These are phyloP conservation scores for Amazona vittata DNA, from an alignment of 2,113 vertebrate genomes.

Conservation along the genomic window DNA sequence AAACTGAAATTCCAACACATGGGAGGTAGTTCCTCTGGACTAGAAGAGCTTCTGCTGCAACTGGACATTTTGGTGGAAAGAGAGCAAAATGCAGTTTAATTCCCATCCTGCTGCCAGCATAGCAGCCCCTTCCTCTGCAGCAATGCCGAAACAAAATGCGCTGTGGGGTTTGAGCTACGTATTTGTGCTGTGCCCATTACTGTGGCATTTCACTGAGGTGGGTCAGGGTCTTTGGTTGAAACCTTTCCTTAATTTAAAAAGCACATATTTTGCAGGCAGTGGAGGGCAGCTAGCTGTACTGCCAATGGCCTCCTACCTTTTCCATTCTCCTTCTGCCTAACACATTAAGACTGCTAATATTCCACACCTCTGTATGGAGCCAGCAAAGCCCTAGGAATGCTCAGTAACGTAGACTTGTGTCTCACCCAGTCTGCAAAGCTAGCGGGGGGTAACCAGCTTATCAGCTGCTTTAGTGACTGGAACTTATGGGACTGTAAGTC, in stretches of 20 bases:
- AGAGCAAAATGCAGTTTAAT: neutral
- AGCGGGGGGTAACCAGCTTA: neutral
- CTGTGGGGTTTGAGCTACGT: neutral
- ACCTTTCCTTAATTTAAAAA: neutral
- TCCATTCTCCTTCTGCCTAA: neutral
- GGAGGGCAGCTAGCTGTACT: neutral
- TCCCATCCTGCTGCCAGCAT: neutral
- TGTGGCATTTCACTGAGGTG: neutral
- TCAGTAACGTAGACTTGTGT: fast-evolving
- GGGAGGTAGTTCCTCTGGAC: neutral
- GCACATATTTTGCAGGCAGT: neutral
- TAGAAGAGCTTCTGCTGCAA: neutral
- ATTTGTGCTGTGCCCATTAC: neutral
- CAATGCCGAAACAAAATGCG: neutral
- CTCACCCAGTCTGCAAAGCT: neutral
- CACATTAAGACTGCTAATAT: neutral
- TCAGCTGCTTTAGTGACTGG: neutral
- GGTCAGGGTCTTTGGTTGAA: neutral
- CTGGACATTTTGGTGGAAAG: neutral
- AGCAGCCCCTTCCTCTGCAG: neutral
- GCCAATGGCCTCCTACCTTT: neutral
- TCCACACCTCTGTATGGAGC: neutral
- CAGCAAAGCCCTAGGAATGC: neutral
- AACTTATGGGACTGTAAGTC: neutral
- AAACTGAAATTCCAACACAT: neutral